Conservation (phyloP, 2,113 vertebrate genomes). For the Leuciscus idus region DNA sequence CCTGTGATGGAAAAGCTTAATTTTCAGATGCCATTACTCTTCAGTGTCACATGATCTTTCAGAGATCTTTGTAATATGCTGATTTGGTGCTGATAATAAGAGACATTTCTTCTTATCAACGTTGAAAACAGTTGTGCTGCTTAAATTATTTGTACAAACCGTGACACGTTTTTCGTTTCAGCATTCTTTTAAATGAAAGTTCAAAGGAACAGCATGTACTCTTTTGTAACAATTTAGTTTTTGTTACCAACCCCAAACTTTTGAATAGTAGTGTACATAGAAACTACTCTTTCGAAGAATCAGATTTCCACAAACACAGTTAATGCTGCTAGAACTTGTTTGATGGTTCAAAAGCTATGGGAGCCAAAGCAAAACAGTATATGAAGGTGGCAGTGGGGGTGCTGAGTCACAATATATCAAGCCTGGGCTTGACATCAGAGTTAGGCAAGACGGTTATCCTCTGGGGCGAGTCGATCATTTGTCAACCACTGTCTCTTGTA, state of each 20-base stretch:
- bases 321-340: background rate
- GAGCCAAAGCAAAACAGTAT: background rate
- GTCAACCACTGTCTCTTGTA: background rate
- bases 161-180: too few species aligned
- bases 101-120: background rate
- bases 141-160: too few species aligned
- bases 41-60: background rate
- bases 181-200: too few species aligned
- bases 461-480: slow-evolving; percentile 9
- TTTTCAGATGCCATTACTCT: too few species aligned
- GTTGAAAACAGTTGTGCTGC: too few species aligned
- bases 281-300: background rate
- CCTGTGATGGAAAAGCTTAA: too few species aligned
- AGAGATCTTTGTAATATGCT: background rate
- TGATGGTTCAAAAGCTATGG: background rate
- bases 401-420: slow-evolving; percentile 25
- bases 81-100: background rate
- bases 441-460: slow-evolving; percentile 8
- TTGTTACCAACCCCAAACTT: background rate
- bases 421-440: slow-evolving; percentile 12
- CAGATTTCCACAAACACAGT: background rate
- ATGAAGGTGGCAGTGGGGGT: background rate
- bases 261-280: background rate
- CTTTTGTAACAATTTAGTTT: too few species aligned
- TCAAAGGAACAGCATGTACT: too few species aligned